phyloP scores from a whole-genome alignment of 2,113 vertebrate species.

The Vanacampus margaritifer region DNA sequence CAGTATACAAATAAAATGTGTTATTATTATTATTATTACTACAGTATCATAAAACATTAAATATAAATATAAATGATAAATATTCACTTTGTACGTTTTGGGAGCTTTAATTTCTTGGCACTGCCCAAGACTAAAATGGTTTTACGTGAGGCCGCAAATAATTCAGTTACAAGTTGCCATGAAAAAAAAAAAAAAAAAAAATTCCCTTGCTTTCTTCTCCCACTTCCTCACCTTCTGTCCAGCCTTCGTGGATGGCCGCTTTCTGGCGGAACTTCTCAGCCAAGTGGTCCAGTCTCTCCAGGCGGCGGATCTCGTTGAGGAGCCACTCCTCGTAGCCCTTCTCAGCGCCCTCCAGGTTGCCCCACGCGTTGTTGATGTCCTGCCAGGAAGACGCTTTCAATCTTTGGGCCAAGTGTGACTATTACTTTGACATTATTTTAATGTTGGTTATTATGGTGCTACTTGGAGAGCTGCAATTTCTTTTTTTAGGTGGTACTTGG shows the following conservation, averaged over 20 bases:
- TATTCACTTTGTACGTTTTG: no score
- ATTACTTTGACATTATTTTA: background rate
- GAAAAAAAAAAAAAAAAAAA: no score
- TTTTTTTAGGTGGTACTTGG: no score
- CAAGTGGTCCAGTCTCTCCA: constrained; percentile 95
- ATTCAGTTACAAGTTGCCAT: no score
- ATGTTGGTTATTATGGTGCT: background rate
- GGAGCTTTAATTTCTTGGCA: no score
- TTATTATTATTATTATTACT: no score
- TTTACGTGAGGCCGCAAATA: no score
- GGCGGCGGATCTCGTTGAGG: constrained; percentile 93
- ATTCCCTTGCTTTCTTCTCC: background rate
- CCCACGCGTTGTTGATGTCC: constrained; percentile 97
- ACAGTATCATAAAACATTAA: no score
- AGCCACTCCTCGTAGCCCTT: constrained; percentile 99
- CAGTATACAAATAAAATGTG: no score
- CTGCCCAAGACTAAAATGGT: no score
- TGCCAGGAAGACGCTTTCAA: constrained; percentile 35
- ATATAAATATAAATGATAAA: no score
- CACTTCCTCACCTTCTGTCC: constrained; percentile 84
- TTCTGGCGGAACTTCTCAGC: constrained; percentile 98
- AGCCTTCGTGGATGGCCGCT: constrained; percentile 94
- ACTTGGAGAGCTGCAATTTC: background rate
- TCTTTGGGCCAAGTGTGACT: no score
- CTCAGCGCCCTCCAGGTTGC: constrained; percentile 90